Evolutionary conservation across 2,888 invertebrate genomes (phyloP).

Genomic region (Lymantria monacha): DNA sequence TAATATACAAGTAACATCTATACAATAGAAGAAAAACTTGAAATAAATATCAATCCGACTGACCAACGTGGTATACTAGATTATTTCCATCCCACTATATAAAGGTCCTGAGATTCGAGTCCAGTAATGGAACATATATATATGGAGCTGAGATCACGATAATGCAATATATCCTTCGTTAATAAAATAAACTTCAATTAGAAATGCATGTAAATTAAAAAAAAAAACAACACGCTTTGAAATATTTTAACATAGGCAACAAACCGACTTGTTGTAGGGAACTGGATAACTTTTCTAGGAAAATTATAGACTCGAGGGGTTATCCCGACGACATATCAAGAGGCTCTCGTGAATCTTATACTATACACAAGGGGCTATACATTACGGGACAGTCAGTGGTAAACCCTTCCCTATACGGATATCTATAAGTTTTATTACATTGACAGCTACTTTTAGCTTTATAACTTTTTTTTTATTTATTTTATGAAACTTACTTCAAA

Average conservation of each 20-base stretch:
- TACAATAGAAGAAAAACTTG: too few species aligned
- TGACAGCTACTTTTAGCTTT: conserved; percentile 21
- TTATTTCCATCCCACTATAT: too few species aligned
- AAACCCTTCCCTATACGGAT: conserved; percentile 49
- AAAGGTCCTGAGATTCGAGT: too few species aligned
- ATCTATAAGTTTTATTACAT: conserved; percentile 54
- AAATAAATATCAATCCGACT: too few species aligned
- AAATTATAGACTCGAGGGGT: conserved; percentile 68
- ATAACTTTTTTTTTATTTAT: conserved; percentile 12
- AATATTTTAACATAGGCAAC: conserved; percentile 8
- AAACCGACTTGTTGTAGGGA: conserved; percentile 33
- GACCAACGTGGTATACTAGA: too few species aligned
- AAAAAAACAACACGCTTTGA: too few species aligned
- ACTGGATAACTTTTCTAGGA: conserved; percentile 45
- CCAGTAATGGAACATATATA: too few species aligned
- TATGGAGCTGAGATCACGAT: too few species aligned
- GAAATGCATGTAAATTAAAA: too few species aligned
- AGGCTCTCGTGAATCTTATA: conserved; percentile 51
- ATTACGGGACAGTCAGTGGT: conserved; percentile 59
- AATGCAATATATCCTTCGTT: too few species aligned
- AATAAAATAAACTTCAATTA: too few species aligned
- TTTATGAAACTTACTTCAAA: background rate
- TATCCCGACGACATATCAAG: conserved; percentile 67
- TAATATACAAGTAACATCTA: too few species aligned
- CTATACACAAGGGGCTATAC: conserved; percentile 61